Base-by-base conservation (phyloP, 2,888 invertebrate species). In the Sarcophaga variegata region DNA sequence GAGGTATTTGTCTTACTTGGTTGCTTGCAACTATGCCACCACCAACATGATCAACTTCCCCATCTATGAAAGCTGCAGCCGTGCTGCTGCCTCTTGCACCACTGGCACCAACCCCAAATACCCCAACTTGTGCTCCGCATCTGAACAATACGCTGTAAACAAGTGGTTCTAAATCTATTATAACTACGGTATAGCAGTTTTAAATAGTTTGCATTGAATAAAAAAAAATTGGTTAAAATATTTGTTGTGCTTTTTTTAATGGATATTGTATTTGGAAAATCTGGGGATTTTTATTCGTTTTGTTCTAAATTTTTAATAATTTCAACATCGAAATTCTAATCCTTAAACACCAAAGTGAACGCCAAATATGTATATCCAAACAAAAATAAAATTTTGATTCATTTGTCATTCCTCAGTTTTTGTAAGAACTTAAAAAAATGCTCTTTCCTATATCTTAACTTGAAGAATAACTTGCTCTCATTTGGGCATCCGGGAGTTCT, bases 1-100 rank as follows among this genome's bases (percentile, higher is more conserved):
- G 4, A 0, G n/a, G 12, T 63, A 20, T 20, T n/a, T 69, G 6
- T n/a, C 47, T 12, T 70, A 83, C n/a, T 89, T 90, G 54, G 89
- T 91, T 89, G 91, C 91, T 12, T 91, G 91, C 62, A 90, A 90
- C 71, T 91, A 90, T 84, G 89, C 89, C 27, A 85, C 89, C 20
- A 88, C 89, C 54, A 88, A 88, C 85, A 88, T 90, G 49, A 82
- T 89, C 27, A 88, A 88, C 60, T 77, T 84, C 14, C 90, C 91
- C 22, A 90, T 91, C 45, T 90, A 91, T 80, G 82, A 67, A 17
- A 88, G 88, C 62, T 90, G 90, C 62, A 88, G 81, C 0, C 63
- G 37, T 14, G 83, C 92, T 3, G 91, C 88, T n/a, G 78, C 88
- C 17, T 11, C 17, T 74, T 47, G 20, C 62, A 60, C 37, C 4